Conservation (phyloP, 2,113 vertebrate species). For the Notechis scutatus region DNA sequence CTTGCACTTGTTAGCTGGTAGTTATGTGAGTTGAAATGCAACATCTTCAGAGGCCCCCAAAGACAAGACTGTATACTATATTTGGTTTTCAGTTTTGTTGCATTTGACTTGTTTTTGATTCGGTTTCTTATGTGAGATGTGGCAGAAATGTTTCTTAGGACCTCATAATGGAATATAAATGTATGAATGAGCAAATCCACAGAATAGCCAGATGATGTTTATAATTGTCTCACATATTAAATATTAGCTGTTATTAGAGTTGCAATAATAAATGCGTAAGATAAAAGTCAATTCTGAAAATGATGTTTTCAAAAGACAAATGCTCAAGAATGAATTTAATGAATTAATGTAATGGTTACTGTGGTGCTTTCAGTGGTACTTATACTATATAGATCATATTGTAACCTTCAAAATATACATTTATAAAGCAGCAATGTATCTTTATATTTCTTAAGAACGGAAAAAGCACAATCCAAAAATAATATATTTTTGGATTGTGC, state of each 20-base stretch:
- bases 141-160: neutral
- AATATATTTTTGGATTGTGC: neutral
- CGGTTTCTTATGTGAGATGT: neutral
- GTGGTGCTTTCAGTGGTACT: neutral
- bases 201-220: neutral
- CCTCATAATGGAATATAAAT: neutral
- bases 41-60: neutral
- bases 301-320: neutral
- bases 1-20: neutral
- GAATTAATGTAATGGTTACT: neutral
- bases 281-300: constrained; percentile 23
- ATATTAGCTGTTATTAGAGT: neutral
- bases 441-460: neutral
- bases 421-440: neutral
- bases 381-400: neutral
- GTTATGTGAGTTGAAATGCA: neutral
- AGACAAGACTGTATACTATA: neutral
- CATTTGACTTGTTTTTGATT: neutral
- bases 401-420: neutral
- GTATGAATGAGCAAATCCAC: neutral
- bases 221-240: neutral
- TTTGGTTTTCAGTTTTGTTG: neutral
- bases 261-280: constrained; percentile 28
- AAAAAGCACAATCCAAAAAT: neutral
- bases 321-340: neutral